phyloP scores from a whole-genome alignment of 2,888 invertebrate species.

The Meganola albula region DNA sequence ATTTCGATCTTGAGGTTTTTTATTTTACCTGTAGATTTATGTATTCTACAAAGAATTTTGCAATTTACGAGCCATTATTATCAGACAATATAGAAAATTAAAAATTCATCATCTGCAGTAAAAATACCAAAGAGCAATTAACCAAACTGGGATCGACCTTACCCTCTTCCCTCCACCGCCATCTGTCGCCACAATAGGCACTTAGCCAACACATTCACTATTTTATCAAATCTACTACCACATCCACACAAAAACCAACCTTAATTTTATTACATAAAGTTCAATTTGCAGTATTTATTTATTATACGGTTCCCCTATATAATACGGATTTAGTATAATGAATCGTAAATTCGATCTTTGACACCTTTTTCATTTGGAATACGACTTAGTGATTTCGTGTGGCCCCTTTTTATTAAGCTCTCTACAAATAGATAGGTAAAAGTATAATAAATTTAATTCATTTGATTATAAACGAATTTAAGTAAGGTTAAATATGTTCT shows the following conservation, averaged over 20 bases:
- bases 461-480: too few relatives aligned
- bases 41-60: too few relatives aligned
- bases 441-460: too few relatives aligned
- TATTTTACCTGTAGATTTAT: too few relatives aligned
- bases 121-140: too few relatives aligned
- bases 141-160: slow-evolving; percentile 6
- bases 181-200: slow-evolving; percentile 74
- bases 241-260: slow-evolving; percentile 9
- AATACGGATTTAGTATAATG: slow-evolving; percentile 74
- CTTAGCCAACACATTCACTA: slow-evolving; percentile 67
- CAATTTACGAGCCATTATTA: too few relatives aligned
- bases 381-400: slow-evolving; percentile 59
- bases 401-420: slow-evolving; percentile 28
- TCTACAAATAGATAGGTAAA: slow-evolving; percentile 63
- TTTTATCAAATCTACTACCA: slow-evolving; percentile 58
- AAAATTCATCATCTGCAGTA: too few relatives aligned
- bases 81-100: too few relatives aligned
- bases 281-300: slow-evolving; percentile 12
- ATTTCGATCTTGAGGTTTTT: too few relatives aligned
- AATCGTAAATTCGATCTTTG: slow-evolving; percentile 78
- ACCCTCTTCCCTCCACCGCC: slow-evolving; percentile 39
- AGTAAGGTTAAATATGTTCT: too few relatives aligned
- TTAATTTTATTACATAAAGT: slow-evolving; percentile 17
- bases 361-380: slow-evolving; percentile 75
- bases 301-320: slow-evolving; percentile 47